phyloP scores from a whole-genome alignment of 2,113 vertebrate species.

The Tenebrosternarchus preto region DNA sequence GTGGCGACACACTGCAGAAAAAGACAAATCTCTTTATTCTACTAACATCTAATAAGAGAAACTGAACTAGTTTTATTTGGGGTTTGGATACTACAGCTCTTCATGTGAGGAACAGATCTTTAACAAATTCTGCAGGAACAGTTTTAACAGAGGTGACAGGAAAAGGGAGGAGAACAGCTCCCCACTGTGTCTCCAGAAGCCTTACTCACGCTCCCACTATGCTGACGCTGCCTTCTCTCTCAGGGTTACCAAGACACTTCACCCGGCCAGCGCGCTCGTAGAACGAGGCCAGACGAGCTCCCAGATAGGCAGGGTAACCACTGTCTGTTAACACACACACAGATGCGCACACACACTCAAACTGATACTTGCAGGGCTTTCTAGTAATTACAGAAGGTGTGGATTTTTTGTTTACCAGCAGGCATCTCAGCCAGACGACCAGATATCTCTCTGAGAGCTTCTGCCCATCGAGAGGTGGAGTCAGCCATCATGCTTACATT shows the following conservation, averaged over 20 bases:
- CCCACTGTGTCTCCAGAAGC: conserved; percentile 53
- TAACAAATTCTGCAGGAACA: not conserved
- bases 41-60: not conserved
- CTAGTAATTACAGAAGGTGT: not conserved
- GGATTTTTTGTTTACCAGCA: conserved; percentile 77
- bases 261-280: conserved; percentile 95
- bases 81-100: not conserved
- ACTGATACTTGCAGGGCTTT: not conserved
- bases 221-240: conserved; percentile 96
- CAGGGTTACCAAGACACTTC: conserved; percentile 97
- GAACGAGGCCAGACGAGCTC: conserved; percentile 93
- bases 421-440: conserved; percentile 98
- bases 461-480: conserved; percentile 97
- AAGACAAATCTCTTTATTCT: conserved; percentile 34
- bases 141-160: not conserved
- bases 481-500: conserved; percentile 99
- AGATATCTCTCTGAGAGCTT: conserved; percentile 96
- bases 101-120: not conserved
- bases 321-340: conserved; percentile 81
- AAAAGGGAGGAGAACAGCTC: conserved; percentile 32
- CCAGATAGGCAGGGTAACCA: conserved; percentile 95
- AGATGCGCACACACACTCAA: conserved; percentile 24
- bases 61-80: not conserved
- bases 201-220: conserved; percentile 95
- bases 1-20: conserved; percentile 87